Base-by-base conservation (phyloP, 1,140 invertebrate genomes). In the Heterodera carotae region DNA sequence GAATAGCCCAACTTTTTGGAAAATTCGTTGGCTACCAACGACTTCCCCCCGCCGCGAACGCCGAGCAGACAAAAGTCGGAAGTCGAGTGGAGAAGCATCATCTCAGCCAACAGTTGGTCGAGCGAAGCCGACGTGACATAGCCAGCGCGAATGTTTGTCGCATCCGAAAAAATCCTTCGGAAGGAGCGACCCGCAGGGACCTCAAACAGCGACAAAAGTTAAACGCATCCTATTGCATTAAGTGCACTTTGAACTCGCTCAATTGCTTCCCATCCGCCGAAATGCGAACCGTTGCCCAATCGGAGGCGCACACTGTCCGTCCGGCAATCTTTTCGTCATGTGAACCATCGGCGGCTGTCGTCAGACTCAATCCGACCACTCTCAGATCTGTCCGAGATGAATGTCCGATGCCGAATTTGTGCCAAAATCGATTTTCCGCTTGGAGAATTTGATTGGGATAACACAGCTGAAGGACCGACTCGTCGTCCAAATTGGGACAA, bases 31-130 rank as follows among this genome's bases (percentile, higher is more conserved):
- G 95, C 91, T 15, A 94, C 88, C 2, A 92, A 91, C 80, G 92
- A 94, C 89, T 98, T 98, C 12, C 96, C 96, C 87, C 94, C 94
- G 74, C 89, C 89, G 85, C 85, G 86, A 64, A 93, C 92, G 72
- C 96, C 95, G 83, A 97, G 90, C 8, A 98, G 85, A 88, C 94
- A 96, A 83, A 96, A 92, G 89, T 98, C 95, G 48, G 88, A 84
- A 2, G 90, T 91, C 76, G 91, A 89, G 88, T 94, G 93, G 69
- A 92, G 93, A 83, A 93, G 90, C 31, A 94, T 82, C 85, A 97
- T 90, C 75, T 93, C 91, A 53, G 92, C 90, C 33, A 97, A 87
- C n/a, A 96, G 86, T 39, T 90, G 89, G 80, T 93, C 92, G 86
- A 96, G 94, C 86, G 94, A 93, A 18, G 90, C 89, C 0, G 93